Percentiles rank a stretch among this genome's conserved stretches.
Conservation (phyloP, 2,888 invertebrate species). For the Dasysyrphus tricinctus region DNA sequence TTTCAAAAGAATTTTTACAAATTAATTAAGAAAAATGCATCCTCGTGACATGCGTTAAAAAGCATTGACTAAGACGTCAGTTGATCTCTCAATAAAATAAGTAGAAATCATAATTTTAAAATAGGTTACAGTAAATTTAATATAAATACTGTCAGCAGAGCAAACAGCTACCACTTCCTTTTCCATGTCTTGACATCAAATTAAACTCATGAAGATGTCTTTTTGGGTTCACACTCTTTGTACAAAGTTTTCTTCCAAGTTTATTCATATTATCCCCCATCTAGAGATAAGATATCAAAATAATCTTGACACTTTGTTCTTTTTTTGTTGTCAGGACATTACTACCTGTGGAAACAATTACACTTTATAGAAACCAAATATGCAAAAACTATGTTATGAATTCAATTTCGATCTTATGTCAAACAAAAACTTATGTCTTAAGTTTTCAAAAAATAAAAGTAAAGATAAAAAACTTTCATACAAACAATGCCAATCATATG, state of each 20-base stretch:
- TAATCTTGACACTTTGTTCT: background rate
- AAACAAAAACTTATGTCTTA: conserved; percentile 19
- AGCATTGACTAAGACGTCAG: no score
- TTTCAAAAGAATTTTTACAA: no score
- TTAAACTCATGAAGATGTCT: background rate
- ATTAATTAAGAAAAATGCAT: no score
- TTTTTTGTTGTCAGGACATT: no score
- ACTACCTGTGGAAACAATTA: background rate
- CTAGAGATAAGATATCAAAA: background rate
- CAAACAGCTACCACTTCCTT: background rate
- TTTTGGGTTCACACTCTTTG: background rate
- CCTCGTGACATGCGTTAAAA: no score
- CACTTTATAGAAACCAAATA: background rate
- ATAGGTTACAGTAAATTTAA: no score
- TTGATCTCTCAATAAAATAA: no score
- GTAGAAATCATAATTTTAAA: no score
- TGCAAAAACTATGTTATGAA: conserved; percentile 9
- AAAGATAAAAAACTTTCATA: conserved; percentile 12
- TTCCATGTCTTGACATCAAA: background rate
- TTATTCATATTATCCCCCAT: background rate
- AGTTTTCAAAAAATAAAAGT: background rate
- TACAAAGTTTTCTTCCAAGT: background rate
- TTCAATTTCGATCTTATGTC: conserved; percentile 22
- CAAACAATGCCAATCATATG: conserved; percentile 36
- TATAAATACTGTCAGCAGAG: background rate